phyloP scores from a whole-genome alignment of 2,113 vertebrate genomes.

The Nycticryphes semicollaris region DNA sequence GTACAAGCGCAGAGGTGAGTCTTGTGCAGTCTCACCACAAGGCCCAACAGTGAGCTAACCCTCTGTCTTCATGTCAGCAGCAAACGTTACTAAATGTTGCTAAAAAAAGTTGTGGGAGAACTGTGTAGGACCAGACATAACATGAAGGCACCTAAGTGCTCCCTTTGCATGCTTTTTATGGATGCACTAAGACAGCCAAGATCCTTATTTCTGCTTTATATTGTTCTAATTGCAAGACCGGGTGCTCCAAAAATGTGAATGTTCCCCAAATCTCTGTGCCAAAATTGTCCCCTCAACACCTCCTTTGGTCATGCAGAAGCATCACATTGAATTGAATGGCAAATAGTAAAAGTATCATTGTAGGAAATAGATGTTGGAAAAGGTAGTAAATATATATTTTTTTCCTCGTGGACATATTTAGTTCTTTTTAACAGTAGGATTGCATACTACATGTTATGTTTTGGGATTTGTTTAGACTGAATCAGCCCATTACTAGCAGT shows the following conservation, averaged over 20 bases:
- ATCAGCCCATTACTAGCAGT: background rate
- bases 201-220: background rate
- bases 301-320: background rate
- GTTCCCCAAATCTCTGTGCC: background rate
- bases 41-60: background rate
- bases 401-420: background rate
- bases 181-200: background rate
- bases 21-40: background rate
- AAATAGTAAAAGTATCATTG: background rate
- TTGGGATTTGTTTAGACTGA: background rate
- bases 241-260: background rate
- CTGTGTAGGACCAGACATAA: background rate
- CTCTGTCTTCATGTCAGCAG: background rate
- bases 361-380: background rate
- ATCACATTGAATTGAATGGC: background rate
- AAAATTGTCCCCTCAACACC: background rate
- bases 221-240: background rate
- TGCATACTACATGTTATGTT: background rate
- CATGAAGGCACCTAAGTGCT: accelerated
- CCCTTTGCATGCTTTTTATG: background rate
- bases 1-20: background rate
- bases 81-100: background rate
- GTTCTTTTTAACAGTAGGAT: background rate
- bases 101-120: background rate
- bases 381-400: background rate